These are phyloP conservation scores for Tinea pellionella DNA, from an alignment of 2,888 invertebrate genomes.

Conservation along the genomic window DNA sequence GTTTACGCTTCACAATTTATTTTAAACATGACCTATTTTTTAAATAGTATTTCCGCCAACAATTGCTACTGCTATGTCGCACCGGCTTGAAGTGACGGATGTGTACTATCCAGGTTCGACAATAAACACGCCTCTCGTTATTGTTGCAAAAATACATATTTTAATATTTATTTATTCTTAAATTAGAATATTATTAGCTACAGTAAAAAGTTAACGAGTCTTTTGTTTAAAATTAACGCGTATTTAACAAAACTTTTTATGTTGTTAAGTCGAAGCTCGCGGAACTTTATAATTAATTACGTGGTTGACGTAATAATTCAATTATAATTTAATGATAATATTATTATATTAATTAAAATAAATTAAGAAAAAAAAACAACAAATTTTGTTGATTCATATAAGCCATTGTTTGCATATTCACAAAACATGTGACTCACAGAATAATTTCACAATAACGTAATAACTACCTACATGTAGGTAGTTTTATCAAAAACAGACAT, in stretches of 20 bases:
- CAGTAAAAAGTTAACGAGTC: not conserved
- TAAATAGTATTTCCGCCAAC: too few relatives aligned
- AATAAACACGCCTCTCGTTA: too few relatives aligned
- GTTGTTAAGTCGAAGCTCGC: not conserved
- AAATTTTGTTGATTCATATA: not conserved
- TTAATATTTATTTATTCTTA: too few relatives aligned
- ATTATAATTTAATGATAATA: too few relatives aligned
- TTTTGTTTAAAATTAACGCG: not conserved
- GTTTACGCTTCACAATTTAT: not conserved
- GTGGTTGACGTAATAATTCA: not conserved
- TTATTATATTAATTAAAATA: not conserved
- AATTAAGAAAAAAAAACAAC: not conserved
- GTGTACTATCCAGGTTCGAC: too few relatives aligned
- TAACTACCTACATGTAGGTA: not conserved
- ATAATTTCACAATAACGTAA: conserved; percentile 16
- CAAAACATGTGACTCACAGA: conserved; percentile 12
- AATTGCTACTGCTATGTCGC: too few relatives aligned
- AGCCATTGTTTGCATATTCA: not conserved
- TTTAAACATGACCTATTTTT: not conserved
- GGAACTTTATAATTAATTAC: conserved; percentile 11
- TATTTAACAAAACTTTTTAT: not conserved
- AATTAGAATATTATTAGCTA: not conserved
- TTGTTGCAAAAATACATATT: too few relatives aligned
- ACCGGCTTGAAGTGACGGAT: too few relatives aligned
- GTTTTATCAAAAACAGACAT: not conserved